phyloP scores from a whole-genome alignment of 2,888 invertebrate genomes.

The Julus scanicus region DNA sequence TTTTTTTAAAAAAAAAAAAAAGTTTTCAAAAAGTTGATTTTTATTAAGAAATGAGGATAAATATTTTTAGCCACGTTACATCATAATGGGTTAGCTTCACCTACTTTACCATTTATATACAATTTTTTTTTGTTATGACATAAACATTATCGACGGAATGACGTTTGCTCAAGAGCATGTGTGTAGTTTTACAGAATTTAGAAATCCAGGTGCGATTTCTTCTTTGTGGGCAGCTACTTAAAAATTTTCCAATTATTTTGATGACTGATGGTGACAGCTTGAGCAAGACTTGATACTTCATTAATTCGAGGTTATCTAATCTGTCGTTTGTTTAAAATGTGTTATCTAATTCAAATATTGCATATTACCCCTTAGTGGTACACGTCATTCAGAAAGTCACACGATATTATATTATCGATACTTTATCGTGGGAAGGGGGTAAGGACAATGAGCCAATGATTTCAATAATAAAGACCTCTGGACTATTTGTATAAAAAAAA shows the following conservation, averaged over 20 bases:
- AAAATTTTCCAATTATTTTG: neutral
- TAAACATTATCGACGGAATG: neutral
- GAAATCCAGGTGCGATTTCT: neutral
- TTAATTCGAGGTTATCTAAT: neutral
- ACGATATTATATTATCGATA: too few relatives aligned
- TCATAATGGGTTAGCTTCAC: neutral
- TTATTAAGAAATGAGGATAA: conserved; percentile 1
- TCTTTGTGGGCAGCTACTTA: too few relatives aligned
- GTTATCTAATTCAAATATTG: neutral
- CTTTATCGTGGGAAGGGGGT: neutral
- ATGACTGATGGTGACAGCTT: neutral
- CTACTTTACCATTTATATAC: neutral
- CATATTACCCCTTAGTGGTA: neutral
- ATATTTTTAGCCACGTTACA: neutral
- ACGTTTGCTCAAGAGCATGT: neutral
- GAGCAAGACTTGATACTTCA: neutral
- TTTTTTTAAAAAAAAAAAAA: neutral
- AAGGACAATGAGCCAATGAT: neutral
- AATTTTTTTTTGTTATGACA: neutral
- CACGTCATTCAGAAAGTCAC: neutral
- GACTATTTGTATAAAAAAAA: neutral
- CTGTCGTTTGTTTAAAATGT: neutral
- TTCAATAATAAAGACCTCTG: neutral
- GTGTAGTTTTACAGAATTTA: neutral
- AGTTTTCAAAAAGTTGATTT: neutral